These are phyloP conservation scores for Misgurnus mizolepis DNA, from an alignment of 2,113 vertebrate genomes.

Conservation along the genomic window DNA sequence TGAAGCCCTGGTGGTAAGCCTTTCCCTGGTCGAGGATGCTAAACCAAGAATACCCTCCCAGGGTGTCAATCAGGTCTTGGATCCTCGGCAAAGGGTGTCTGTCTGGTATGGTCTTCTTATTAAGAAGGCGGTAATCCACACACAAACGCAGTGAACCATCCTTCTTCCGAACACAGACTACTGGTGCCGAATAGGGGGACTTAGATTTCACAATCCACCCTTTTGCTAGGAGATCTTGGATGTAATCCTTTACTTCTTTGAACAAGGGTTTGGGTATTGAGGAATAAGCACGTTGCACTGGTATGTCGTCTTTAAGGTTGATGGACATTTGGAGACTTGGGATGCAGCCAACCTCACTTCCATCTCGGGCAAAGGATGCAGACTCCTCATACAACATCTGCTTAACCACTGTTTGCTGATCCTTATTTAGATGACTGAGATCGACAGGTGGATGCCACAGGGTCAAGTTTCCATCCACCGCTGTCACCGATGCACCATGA, in stretches of 20 bases:
- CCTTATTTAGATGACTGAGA: constrained; percentile 29
- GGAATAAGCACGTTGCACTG: neutral
- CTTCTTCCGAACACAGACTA: too few species aligned
- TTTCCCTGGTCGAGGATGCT: constrained; percentile 5
- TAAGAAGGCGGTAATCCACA: neutral
- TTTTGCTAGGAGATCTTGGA: neutral
- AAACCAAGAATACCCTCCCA: constrained; percentile 9
- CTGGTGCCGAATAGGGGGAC: too few species aligned
- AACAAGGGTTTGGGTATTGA: neutral
- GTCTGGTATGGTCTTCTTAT: too few species aligned
- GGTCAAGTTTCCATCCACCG: neutral
- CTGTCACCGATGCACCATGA: neutral
- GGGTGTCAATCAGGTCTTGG: constrained; percentile 18
- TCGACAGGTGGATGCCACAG: constrained; percentile 23
- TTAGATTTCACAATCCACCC: neutral
- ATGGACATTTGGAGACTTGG: neutral
- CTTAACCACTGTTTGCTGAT: constrained; percentile 7
- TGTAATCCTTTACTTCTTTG: neutral
- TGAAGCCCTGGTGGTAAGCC: too few species aligned
- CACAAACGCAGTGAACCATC: neutral
- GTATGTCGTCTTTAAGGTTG: neutral
- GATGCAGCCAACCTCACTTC: neutral
- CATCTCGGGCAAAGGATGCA: neutral
- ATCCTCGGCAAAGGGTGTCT: neutral
- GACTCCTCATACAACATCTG: constrained; percentile 19